Conservation (phyloP, 2,113 vertebrate species). For the Corynorhinus townsendii region DNA sequence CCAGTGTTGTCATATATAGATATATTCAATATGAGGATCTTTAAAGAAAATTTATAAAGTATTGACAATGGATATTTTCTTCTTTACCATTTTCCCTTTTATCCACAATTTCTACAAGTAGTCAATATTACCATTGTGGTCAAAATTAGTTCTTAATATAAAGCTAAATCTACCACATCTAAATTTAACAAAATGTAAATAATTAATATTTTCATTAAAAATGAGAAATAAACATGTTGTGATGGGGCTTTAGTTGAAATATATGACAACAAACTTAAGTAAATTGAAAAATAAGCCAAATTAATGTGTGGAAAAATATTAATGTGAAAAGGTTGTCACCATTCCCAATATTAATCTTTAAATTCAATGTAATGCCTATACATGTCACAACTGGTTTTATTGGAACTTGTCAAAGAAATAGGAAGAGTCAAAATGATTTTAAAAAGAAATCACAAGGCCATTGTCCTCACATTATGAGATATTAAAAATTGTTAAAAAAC, state of each 20-base stretch:
- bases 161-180: not conserved
- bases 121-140: not conserved
- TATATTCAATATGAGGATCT: not conserved
- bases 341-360: not conserved
- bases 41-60: not conserved
- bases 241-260: not conserved
- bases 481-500: not conserved
- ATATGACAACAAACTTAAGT: not conserved
- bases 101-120: not conserved
- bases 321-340: not conserved
- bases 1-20: not conserved
- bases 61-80: not conserved
- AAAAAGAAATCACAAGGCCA: not conserved
- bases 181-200: not conserved
- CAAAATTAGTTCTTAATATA: not conserved
- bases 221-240: not conserved
- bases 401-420: not conserved
- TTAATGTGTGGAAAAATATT: not conserved
- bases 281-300: not conserved
- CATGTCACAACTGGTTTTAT: not conserved
- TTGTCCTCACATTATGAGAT: not conserved
- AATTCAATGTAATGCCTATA: not conserved
- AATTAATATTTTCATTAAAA: slow-evolving; percentile 14
- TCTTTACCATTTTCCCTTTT: not conserved
- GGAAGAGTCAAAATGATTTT: not conserved